A percentile compares a stretch with the other conserved stretches of the same genome.
These are phyloP conservation scores for Labia minor DNA, from an alignment of 2,888 invertebrate genomes.

Conservation along the genomic window DNA sequence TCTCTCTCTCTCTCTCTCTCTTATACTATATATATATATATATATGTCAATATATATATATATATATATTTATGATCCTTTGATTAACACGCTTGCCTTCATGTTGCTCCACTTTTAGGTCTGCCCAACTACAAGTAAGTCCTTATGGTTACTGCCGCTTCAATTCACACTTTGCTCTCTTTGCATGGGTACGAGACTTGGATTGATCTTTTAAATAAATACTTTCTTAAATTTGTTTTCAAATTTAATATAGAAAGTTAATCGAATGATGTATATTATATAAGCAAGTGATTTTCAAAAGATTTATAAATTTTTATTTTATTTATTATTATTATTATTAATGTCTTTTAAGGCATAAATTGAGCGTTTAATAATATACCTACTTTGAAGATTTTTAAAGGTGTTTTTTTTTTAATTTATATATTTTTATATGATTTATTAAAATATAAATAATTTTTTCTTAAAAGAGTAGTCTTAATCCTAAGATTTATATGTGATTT, in stretches of 20 bases:
- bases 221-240: background rate
- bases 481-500: too few relatives aligned
- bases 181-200: background rate
- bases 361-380: too few relatives aligned
- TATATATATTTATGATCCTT: background rate
- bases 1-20: background rate
- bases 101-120: slow-evolving; percentile 13
- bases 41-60: background rate
- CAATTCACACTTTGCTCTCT: background rate
- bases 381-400: too few relatives aligned
- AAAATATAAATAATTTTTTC: too few relatives aligned
- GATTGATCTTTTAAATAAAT: background rate
- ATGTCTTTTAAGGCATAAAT: too few relatives aligned
- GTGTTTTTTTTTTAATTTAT: too few relatives aligned
- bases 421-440: too few relatives aligned
- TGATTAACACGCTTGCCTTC: slow-evolving; percentile 7
- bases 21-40: background rate
- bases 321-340: too few relatives aligned
- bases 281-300: background rate
- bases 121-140: slow-evolving; percentile 5
- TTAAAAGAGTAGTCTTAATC: too few relatives aligned
- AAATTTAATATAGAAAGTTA: background rate
- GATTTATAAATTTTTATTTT: background rate
- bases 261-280: background rate
- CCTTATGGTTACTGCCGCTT: background rate